These are phyloP conservation scores for Carduelis carduelis DNA, from an alignment of 2,797 vertebrate species.

Conservation along the genomic window DNA sequence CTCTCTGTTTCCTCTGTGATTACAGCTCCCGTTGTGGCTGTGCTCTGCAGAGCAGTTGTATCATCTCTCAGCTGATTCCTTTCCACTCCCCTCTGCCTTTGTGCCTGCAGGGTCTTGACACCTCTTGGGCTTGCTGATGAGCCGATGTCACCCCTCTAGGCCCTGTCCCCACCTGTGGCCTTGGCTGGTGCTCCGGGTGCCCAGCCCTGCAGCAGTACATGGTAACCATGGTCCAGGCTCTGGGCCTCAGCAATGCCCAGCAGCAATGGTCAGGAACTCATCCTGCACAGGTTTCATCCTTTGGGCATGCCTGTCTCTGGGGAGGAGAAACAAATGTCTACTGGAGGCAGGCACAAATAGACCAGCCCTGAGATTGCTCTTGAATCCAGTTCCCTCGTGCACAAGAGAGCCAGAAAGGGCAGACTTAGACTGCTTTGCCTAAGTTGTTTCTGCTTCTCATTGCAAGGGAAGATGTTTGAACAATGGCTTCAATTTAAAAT, in stretches of 20 bases:
- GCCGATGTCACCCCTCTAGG: fast-evolving
- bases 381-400: neutral
- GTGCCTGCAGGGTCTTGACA: neutral
- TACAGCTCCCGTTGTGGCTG: neutral
- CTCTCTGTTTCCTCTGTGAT: conserved; percentile 20
- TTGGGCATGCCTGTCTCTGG: fast-evolving
- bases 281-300: neutral
- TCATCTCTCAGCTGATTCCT: neutral
- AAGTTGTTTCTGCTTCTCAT: neutral
- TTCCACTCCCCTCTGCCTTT: neutral
- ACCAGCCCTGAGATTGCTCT: neutral
- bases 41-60: neutral
- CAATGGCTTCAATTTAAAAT: neutral
- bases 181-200: neutral
- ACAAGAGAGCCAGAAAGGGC: neutral
- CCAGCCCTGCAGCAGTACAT: fast-evolving
- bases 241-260: neutral
- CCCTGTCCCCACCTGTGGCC: neutral
- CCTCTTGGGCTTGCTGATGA: neutral
- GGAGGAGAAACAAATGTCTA: neutral
- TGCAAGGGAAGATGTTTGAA: neutral
- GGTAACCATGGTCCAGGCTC: neutral
- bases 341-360: neutral
- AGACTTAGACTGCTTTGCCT: neutral
- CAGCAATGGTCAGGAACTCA: neutral